Evolutionary conservation across 2,888 invertebrate species (phyloP), one percentile per base, ranked within the genome.

Genomic region (Drosophila longiperda): DNA sequence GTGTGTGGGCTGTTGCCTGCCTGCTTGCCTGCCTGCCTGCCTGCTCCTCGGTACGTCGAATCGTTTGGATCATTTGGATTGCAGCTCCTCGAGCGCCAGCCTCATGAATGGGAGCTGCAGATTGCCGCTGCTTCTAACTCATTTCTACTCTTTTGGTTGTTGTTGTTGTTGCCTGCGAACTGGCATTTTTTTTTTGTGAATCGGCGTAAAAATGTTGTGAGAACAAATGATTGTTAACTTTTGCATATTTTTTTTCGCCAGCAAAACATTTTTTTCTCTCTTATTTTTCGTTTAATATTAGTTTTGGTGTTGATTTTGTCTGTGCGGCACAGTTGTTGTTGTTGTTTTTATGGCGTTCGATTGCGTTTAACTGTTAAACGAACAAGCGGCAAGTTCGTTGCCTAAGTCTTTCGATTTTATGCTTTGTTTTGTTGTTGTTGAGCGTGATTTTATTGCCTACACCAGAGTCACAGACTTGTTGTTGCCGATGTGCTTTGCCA

Each of bases 121-220:
- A 62, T 71, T 68, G 74, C 68, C 81, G 82, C 78, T 75, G 86
- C 85, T 87, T 89, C 87, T 89, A 82, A 83, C 75, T 80, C 88
- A 87, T 87, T 87, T 85, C 71, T 65, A 36, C 66, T 72, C 68
- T 65, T 55, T 48, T 59, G 50, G 66, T 15, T 36, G 66, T 29
- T 71, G 65, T 66, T 68, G 54, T 49, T 65, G 33, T 57, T 64
- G 60, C 50, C 53, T 71, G 66, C 61, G 60, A 58, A 66, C 61
- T 61, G 63, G 64, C 59, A 64, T 80, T 87, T 87, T 87, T 66
- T 82, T 87, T 87, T 87, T 81, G 75, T 83, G 85, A 89, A 88
- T 87, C 83, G 90, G 83, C 87, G 86, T 89, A 87, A 89, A 89
- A 87, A 89, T 87, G 83, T 87, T 87, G 87, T 89, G 89, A 87